These are phyloP conservation scores for Rotaria sp. DNA, from an alignment of 2,888 invertebrate species.

Conservation along the genomic window DNA sequence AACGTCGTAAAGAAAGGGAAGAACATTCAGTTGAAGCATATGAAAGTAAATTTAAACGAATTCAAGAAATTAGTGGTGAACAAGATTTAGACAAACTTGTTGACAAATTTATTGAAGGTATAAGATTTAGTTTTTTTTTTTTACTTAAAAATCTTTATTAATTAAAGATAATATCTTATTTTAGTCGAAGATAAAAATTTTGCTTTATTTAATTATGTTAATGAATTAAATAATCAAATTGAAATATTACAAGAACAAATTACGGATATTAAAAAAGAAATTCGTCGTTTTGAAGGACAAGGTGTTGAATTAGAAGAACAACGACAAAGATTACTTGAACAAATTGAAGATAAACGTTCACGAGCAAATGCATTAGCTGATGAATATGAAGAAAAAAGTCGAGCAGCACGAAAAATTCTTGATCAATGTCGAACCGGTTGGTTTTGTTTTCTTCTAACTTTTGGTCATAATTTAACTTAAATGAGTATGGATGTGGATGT, in stretches of 20 bases:
- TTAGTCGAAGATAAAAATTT: conserved; percentile 77
- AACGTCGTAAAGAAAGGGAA: conserved; percentile 67
- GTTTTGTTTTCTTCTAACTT: not conserved
- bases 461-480: no score
- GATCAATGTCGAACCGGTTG: conserved; percentile 56
- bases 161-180: not conserved
- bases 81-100: conserved; percentile 60
- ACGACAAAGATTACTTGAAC: conserved; percentile 50
- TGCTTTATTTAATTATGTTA: conserved; percentile 80
- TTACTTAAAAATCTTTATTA: not conserved
- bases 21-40: conserved; percentile 68
- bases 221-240: conserved; percentile 68
- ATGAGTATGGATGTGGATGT: no score
- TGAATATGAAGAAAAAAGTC: conserved; percentile 50
- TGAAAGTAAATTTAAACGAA: conserved; percentile 68
- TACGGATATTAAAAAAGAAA: conserved; percentile 45
- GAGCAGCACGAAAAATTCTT: conserved; percentile 54
- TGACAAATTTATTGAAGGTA: conserved; percentile 66
- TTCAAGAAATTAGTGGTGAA: conserved; percentile 60
- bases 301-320: conserved; percentile 52
- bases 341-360: conserved; percentile 50
- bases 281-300: conserved; percentile 42
- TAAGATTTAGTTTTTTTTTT: no score
- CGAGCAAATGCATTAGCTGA: conserved; percentile 47
- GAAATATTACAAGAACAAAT: conserved; percentile 52